Conservation (phyloP, 2,113 vertebrate genomes). For the Progne subis region DNA sequence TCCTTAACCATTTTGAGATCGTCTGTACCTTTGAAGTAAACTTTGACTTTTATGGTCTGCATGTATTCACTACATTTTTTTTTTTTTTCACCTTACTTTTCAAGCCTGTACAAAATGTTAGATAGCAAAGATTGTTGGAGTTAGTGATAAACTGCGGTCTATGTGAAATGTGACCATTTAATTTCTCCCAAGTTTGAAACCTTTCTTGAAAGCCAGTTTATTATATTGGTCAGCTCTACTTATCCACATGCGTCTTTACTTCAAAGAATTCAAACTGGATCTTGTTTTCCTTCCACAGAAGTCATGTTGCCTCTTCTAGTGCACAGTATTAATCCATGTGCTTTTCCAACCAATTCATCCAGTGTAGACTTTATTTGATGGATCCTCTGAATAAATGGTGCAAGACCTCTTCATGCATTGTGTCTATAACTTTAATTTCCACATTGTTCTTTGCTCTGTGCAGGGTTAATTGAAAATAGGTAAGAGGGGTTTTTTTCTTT, state of each 20-base stretch:
- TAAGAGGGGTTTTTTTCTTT: neutral
- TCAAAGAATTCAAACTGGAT: neutral
- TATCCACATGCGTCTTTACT: neutral
- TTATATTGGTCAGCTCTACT: neutral
- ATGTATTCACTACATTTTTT: neutral
- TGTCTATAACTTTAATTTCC: neutral
- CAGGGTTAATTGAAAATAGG: neutral
- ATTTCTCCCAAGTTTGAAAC: neutral
- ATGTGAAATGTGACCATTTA: neutral
- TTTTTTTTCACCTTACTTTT: neutral
- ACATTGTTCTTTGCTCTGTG: neutral
- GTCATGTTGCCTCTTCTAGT: neutral
- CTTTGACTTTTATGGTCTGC: neutral
- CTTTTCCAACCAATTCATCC: neutral
- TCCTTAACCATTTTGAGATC: neutral
- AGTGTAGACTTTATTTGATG: neutral
- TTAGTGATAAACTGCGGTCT: neutral
- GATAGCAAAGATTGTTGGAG: neutral
- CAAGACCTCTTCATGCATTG: neutral
- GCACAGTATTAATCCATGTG: neutral
- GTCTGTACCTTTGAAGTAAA: neutral
- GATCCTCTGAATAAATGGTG: neutral
- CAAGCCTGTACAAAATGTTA: neutral
- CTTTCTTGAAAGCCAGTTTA: neutral
- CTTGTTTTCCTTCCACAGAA: neutral